These are phyloP conservation scores for Helleia helle DNA, from an alignment of 2,888 invertebrate species.

Conservation along the genomic window DNA sequence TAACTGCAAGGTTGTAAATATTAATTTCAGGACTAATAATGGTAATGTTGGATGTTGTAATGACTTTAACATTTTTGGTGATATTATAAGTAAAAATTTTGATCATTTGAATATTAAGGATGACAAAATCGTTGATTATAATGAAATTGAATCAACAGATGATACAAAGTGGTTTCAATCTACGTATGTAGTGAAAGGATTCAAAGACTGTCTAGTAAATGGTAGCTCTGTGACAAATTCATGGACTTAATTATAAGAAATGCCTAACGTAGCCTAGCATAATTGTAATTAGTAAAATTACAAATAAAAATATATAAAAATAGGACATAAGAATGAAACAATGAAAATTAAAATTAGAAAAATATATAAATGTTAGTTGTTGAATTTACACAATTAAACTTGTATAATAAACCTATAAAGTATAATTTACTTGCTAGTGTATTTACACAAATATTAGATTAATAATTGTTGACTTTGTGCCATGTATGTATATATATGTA, in stretches of 20 bases:
- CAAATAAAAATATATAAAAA: background rate
- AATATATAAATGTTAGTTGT: conserved; percentile 5
- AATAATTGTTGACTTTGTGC: background rate
- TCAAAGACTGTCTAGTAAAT: conserved; percentile 71
- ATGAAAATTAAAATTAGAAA: background rate
- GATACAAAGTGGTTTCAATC: conserved; percentile 67
- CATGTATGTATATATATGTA: background rate
- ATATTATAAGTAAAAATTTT: conserved; percentile 32
- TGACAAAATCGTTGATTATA: conserved; percentile 30
- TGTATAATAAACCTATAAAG: no score
- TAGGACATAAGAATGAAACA: background rate
- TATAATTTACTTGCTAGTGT: no score
- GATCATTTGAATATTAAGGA: conserved; percentile 27
- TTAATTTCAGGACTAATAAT: conserved; percentile 43
- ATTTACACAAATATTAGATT: background rate
- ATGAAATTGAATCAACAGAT: conserved; percentile 50
- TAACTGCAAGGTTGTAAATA: conserved; percentile 43
- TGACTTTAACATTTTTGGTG: conserved; percentile 55
- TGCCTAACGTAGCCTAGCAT: background rate
- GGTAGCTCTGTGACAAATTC: conserved; percentile 67
- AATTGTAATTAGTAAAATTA: background rate
- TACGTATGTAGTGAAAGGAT: conserved; percentile 70
- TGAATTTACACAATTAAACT: no score
- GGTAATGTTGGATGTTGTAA: conserved; percentile 47
- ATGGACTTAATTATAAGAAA: conserved; percentile 37